Percentiles rank a stretch among this genome's conserved stretches.
These are phyloP conservation scores for Orchesellides sinensis DNA, from an alignment of 2,888 invertebrate species.

Conservation along the genomic window DNA sequence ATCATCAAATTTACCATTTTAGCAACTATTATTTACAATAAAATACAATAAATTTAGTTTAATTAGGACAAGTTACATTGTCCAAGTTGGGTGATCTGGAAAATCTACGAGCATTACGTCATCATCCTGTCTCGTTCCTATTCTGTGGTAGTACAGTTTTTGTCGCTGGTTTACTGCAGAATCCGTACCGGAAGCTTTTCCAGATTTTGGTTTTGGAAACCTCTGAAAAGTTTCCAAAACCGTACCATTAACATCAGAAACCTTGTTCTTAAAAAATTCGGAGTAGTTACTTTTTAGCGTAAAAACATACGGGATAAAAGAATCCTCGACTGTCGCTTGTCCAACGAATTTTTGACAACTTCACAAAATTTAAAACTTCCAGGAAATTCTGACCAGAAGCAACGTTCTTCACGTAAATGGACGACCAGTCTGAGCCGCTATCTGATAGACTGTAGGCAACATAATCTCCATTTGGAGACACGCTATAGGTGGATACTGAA, in stretches of 20 bases:
- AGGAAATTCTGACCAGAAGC: slow-evolving; percentile 88
- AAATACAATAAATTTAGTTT: not conserved
- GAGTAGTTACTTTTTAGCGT: not conserved
- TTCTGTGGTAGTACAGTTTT: slow-evolving; percentile 93
- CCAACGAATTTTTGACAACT: slow-evolving; percentile 95
- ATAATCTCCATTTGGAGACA: slow-evolving; percentile 92
- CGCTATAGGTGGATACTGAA: slow-evolving; percentile 85
- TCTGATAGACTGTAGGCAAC: slow-evolving; percentile 95
- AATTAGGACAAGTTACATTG: slow-evolving; percentile 82
- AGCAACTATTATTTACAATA: too few relatives aligned
- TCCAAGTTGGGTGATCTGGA: slow-evolving; percentile 90
- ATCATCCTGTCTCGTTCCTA: slow-evolving; percentile 89
- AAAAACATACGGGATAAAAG: slow-evolving; percentile 88
- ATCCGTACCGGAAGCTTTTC: slow-evolving; percentile 94
- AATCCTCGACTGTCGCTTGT: slow-evolving; percentile 95
- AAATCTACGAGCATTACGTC: slow-evolving; percentile 93
- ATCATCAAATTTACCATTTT: not conserved
- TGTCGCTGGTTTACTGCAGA: slow-evolving; percentile 91
- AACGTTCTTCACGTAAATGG: slow-evolving; percentile 88
- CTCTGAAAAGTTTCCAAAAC: slow-evolving; percentile 79
- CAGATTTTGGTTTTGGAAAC: slow-evolving; percentile 83
- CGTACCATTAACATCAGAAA: not conserved
- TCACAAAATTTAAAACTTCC: slow-evolving; percentile 92
- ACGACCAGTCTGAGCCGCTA: slow-evolving; percentile 98
- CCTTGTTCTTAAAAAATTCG: too few relatives aligned